phyloP scores from a whole-genome alignment of 2,113 vertebrate genomes.

The Caranx melampygus region DNA sequence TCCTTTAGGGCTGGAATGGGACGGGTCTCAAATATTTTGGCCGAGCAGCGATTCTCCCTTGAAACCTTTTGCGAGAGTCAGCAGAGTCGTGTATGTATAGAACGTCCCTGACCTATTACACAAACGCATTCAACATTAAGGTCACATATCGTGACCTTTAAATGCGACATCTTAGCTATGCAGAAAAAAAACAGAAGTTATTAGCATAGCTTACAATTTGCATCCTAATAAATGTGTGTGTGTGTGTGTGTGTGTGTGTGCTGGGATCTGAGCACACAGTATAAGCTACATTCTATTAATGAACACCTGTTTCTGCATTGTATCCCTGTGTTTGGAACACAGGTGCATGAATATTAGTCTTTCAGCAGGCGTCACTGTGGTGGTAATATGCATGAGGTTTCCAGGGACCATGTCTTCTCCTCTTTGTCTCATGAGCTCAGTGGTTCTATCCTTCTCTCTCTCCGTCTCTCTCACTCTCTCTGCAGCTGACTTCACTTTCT shows the following conservation, averaged over 20 bases:
- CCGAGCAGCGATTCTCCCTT: not conserved
- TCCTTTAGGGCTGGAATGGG: not conserved
- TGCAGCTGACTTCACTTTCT: constrained; percentile 45
- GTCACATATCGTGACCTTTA: constrained; percentile 15
- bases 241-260: not conserved
- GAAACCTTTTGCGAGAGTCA: not conserved
- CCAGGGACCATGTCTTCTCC: not conserved
- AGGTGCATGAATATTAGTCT: constrained; percentile 37
- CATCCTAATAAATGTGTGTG: not conserved
- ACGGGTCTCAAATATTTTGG: constrained; percentile 5
- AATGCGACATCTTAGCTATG: not conserved
- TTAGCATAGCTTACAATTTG: not conserved
- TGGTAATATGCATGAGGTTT: constrained; percentile 9
- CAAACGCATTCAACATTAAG: not conserved
- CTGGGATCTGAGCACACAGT: not conserved
- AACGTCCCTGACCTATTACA: not conserved
- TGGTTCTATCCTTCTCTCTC: not conserved
- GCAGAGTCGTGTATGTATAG: not conserved
- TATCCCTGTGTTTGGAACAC: constrained; percentile 9
- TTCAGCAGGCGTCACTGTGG: constrained; percentile 18
- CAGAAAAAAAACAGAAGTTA: not conserved
- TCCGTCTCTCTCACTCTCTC: not conserved
- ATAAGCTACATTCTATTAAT: constrained; percentile 25
- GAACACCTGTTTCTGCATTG: constrained; percentile 30
- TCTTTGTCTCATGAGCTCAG: not conserved